phyloP scores from a whole-genome alignment of 1,140 invertebrate species.

The Chelonus insularis region DNA sequence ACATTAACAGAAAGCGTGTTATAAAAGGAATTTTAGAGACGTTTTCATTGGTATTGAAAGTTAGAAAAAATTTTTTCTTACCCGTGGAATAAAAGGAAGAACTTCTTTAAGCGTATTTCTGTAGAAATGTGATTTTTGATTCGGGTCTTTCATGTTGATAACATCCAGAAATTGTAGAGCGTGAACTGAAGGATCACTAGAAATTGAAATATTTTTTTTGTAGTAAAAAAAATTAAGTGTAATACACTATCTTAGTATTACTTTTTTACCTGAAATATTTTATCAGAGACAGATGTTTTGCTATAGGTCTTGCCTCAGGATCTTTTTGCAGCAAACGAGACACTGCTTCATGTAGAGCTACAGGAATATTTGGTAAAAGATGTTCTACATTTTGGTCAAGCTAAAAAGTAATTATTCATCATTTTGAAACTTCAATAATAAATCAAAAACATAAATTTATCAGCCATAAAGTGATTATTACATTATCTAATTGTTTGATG shows the following conservation, averaged over 20 bases:
- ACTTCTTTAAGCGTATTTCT: constrained; percentile 81
- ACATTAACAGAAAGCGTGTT: constrained; percentile 2
- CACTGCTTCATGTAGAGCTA: constrained; percentile 84
- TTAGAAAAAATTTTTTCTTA: constrained; percentile 59
- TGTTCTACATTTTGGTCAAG: constrained; percentile 78
- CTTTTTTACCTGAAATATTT: constrained; percentile 82
- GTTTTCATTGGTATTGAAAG: background rate
- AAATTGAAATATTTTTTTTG: constrained; percentile 44
- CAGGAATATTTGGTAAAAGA: constrained; percentile 76
- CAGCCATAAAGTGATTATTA: too few relatives aligned
- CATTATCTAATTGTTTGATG: constrained; percentile 86
- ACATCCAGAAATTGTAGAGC: constrained; percentile 91
- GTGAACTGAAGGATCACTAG: constrained; percentile 82
- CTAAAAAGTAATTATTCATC: constrained; percentile 56
- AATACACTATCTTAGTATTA: background rate
- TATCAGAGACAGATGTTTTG: constrained; percentile 83
- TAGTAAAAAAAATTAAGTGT: background rate
- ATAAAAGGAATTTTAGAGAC: background rate
- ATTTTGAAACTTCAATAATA: background rate
- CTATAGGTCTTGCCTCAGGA: constrained; percentile 78
- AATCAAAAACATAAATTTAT: too few relatives aligned
- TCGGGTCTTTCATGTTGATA: constrained; percentile 88
- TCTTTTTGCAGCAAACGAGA: constrained; percentile 81
- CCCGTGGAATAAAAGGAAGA: constrained; percentile 86
- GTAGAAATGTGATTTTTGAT: constrained; percentile 89